Percentiles rank a stretch among this genome's conserved stretches.
These are phyloP conservation scores for Bhutanitis thaidina DNA, from an alignment of 2,888 invertebrate genomes.

Conservation along the genomic window DNA sequence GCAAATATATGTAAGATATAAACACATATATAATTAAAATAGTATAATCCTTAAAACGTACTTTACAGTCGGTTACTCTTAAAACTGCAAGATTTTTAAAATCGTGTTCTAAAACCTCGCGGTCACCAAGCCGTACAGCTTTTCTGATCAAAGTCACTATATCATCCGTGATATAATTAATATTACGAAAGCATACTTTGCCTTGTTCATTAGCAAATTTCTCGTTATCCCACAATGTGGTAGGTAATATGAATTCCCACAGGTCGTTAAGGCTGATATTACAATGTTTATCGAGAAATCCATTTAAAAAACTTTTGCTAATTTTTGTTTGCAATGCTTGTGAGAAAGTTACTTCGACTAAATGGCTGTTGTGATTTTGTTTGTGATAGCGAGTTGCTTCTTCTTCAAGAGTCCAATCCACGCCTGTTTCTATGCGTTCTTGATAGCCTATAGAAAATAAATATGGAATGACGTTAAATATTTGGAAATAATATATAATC, in stretches of 20 bases:
- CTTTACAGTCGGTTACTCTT: slow-evolving; percentile 53
- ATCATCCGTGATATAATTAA: slow-evolving; percentile 54
- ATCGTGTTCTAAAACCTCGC: slow-evolving; percentile 41
- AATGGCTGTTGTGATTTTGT: slow-evolving; percentile 37
- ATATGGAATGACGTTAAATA: too few relatives aligned
- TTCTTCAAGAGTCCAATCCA: slow-evolving; percentile 57
- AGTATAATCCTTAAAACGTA: slow-evolving; percentile 24
- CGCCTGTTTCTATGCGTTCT: slow-evolving; percentile 53
- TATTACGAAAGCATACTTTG: slow-evolving; percentile 51
- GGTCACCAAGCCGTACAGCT: slow-evolving; percentile 41
- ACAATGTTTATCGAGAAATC: slow-evolving; percentile 50
- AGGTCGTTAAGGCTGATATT: slow-evolving; percentile 48
- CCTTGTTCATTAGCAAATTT: slow-evolving; percentile 53
- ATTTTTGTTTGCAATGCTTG: slow-evolving; percentile 55
- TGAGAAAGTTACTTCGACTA: slow-evolving; percentile 41
- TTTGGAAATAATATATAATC: too few relatives aligned
- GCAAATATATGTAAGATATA: too few relatives aligned
- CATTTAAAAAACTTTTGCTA: slow-evolving; percentile 46
- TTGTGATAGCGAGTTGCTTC: slow-evolving; percentile 47
- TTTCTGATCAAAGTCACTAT: slow-evolving; percentile 48
- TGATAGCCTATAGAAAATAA: slow-evolving; percentile 48
- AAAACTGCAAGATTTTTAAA: slow-evolving; percentile 45
- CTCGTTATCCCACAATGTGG: slow-evolving; percentile 59
- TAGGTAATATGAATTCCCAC: slow-evolving; percentile 55
- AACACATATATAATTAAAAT: too few relatives aligned